Base-by-base conservation (phyloP, 2,113 vertebrate species). In the Trogon melanurus region DNA sequence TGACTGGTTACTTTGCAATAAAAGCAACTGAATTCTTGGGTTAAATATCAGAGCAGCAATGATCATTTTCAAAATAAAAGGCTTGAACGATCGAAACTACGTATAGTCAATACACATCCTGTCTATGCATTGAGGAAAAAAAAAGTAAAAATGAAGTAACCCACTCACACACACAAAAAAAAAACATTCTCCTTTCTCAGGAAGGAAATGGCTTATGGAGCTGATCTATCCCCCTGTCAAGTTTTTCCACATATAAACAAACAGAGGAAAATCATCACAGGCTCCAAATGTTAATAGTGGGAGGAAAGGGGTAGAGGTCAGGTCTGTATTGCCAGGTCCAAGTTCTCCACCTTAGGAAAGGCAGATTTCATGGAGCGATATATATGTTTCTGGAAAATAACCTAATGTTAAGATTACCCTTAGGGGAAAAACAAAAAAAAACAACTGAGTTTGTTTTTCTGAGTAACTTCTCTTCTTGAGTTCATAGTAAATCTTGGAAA, bases 251-350 rank as follows among this genome's bases (percentile, higher is more conserved):
- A 0, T n/a, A 79, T 25, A 79, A 89, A 88, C 17, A 92, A 89
- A 74, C 38, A 75, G 64, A 93, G 69, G 86, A 94, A 87, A 95
- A 64, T 9, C 84, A 92, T 44, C 66, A 19, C 70, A 57, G 45
- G 9, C 26, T 87, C 53, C 73, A 36, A 26, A 74, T 13, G 14
- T 65, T 53, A 48, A 48, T 79, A 67, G 56, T 0, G 22, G 60
- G 64, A 86, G 20, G 6, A 44, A 81, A 32, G 12, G 53, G 34
- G 26, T 3, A 61, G 50, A 82, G 84, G 71, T 89, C 81, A 92
- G 29, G 34, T 48, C 25, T 85, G 79, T n/a, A 78, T 20, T 44
- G 60, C 41, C 30, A 91, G 23, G 26, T 70, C 29, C 45, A 58
- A n/a, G 7, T 38, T 51, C 76, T 66, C 65, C 34, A 57, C 13